phyloP scores from a whole-genome alignment of 2,797 vertebrate genomes.

The Phrynocephalus guinanensis region DNA sequence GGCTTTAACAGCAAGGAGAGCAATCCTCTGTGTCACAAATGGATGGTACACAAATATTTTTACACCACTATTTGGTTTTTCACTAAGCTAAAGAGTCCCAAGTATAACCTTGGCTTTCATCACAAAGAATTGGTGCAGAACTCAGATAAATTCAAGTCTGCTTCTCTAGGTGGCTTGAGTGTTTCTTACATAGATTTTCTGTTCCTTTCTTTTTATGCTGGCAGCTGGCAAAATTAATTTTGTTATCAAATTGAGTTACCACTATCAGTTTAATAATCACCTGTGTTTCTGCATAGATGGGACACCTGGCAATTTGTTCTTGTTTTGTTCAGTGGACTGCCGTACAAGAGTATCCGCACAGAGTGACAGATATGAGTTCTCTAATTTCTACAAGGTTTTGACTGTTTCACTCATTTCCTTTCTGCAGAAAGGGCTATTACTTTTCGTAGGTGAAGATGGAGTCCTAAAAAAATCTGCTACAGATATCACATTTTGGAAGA shows the following conservation, averaged over 20 bases:
- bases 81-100: background rate
- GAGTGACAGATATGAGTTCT: too few relatives aligned
- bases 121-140: background rate
- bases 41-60: background rate
- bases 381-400: too few relatives aligned
- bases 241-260: background rate
- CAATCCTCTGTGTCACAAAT: too few relatives aligned
- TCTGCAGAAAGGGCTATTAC: background rate
- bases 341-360: too few relatives aligned
- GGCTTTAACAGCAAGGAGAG: too few relatives aligned
- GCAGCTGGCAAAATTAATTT: constrained; percentile 46
- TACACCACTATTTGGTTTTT: background rate
- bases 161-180: background rate
- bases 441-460: background rate
- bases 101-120: background rate
- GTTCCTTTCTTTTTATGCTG: background rate
- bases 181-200: background rate
- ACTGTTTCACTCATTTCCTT: too few relatives aligned
- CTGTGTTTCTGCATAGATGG: constrained; percentile 55
- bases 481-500: too few relatives aligned
- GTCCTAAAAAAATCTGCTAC: too few relatives aligned
- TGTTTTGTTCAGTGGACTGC: constrained; percentile 56
- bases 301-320: constrained; percentile 36
- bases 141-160: background rate
- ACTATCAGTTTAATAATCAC: constrained; percentile 69